Evolutionary conservation across 2,888 invertebrate genomes (phyloP).

Genomic region (Chymomyza caudatula): DNA sequence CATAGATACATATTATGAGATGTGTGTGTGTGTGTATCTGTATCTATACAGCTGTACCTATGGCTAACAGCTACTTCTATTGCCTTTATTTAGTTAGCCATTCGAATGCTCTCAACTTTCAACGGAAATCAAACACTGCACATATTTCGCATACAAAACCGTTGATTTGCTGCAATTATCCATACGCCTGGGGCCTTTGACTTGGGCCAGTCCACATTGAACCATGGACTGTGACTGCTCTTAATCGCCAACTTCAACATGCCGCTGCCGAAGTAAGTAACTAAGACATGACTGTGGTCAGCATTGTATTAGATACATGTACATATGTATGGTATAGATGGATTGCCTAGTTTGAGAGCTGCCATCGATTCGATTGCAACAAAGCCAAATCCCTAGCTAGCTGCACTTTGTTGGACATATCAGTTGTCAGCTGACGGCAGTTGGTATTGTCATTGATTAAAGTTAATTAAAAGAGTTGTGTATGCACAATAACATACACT

Average conservation of each 20-base stretch:
- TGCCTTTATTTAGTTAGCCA: not conserved
- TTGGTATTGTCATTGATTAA: constrained; percentile 38
- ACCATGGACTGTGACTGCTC: not conserved
- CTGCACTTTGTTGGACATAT: constrained; percentile 38
- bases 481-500: not conserved
- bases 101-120: constrained; percentile 19
- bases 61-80: not conserved
- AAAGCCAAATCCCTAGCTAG: constrained; percentile 34
- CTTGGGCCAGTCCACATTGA: constrained; percentile 16
- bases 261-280: not conserved
- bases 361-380: constrained; percentile 13
- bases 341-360: not conserved
- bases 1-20: not conserved
- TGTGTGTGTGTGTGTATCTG: no score
- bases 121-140: constrained; percentile 46
- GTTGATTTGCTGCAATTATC: constrained; percentile 53
- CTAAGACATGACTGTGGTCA: not conserved
- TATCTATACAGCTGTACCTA: no score
- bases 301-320: not conserved
- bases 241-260: constrained; percentile 37
- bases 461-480: constrained; percentile 48
- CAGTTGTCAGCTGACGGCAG: constrained; percentile 12
- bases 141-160: constrained; percentile 6
- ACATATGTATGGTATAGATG: not conserved
- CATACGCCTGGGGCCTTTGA: constrained; percentile 30